Percentiles rank a stretch among this genome's conserved stretches.
Evolutionary conservation across 2,113 vertebrate species (phyloP).

Genomic region (Chaetops frenatus): DNA sequence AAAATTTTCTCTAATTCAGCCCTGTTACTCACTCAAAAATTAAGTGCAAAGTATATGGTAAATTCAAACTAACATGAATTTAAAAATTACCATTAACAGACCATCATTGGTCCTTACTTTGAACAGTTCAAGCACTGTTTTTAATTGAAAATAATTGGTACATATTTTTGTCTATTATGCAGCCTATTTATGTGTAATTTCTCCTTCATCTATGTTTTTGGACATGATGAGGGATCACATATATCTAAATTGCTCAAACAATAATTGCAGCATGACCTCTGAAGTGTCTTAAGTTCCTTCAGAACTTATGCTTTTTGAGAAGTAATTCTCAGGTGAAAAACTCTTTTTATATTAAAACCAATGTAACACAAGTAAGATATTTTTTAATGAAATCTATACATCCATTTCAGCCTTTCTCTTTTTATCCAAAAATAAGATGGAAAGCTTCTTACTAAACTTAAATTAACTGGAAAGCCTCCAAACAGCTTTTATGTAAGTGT

Average conservation of each 20-base stretch:
- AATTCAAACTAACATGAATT: neutral
- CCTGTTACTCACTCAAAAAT: conserved; percentile 17
- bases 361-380: neutral
- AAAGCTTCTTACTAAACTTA: neutral
- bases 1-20: neutral
- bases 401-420: neutral
- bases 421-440: neutral
- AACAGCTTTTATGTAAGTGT: neutral
- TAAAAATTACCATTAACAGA: neutral
- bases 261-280: neutral
- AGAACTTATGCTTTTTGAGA: neutral
- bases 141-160: neutral
- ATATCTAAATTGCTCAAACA: neutral
- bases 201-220: neutral
- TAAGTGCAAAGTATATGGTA: neutral
- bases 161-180: neutral
- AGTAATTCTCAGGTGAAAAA: neutral
- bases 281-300: neutral
- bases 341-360: neutral
- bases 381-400: neutral
- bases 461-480: neutral
- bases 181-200: neutral
- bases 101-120: neutral
- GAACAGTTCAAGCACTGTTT: neutral
- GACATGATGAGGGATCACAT: neutral